Evolutionary conservation across 1,140 invertebrate genomes (phyloP), one percentile per base, ranked within the genome.

Genomic region (Catajapyx aquilonaris): DNA sequence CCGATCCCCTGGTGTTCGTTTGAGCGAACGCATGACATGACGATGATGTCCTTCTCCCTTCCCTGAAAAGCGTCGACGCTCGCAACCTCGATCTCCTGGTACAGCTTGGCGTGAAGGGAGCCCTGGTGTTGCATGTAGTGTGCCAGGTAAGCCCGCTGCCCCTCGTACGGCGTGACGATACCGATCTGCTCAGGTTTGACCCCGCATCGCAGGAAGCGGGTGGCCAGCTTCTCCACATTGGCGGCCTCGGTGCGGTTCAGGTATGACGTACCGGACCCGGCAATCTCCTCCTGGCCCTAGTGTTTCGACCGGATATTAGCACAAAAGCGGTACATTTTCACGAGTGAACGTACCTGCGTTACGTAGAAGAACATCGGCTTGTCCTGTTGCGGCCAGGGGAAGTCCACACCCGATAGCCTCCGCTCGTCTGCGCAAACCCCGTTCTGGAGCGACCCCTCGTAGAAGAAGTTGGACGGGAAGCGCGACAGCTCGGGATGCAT

Each of bases 121-220:
- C 94, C 95, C 57, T 95, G 93, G 51, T 95, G 94, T 53, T 98
- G 93, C 91, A 98, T 97, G 48, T 96, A 93, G 50, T 98, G 91
- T 0, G 85, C 59, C 55, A 98, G 61, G 57, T 94, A 98, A 0
- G 93, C 90, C n/a, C 95, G 61, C 53, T 99, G 95, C 0, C 95
- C 90, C 60, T 98, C 94, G 46, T 99, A 99, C 0, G 95, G 95
- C 0, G 95, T 99, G 31, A 99, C 95, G 19, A 98, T 87, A n/a
- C 95, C 95, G 39, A 99, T 98, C 56, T 98, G 94, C 47, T 95
- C 88, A 0, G 95, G 93, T 48, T 90, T 84, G 0, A 99, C 78
- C 4, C 94, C 93, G 7, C 81, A 81, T 47, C 91, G 78, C 4
- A 99, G 58, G 48, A 96, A 93, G 30, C 81, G 66, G 0, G 88